These are phyloP conservation scores for Passer domesticus DNA, from an alignment of 2,113 vertebrate species.

Conservation along the genomic window DNA sequence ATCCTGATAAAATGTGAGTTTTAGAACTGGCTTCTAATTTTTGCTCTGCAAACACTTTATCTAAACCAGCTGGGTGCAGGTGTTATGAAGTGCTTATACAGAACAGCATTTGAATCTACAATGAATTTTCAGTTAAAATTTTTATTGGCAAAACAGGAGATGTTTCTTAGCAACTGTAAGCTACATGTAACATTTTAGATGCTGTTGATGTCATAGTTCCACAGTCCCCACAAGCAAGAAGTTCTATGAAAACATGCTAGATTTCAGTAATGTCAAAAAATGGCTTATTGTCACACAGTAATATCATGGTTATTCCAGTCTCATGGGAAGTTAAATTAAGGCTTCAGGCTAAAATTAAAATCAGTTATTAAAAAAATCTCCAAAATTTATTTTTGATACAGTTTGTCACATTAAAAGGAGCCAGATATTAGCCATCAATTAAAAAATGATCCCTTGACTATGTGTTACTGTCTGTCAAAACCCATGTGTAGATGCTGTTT, in stretches of 20 bases:
- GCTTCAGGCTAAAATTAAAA: not conserved
- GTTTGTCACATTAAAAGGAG: not conserved
- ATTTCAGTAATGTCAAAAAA: not conserved
- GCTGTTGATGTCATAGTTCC: not conserved
- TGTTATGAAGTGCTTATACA: not conserved
- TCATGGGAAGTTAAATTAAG: not conserved
- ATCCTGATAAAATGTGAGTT: not conserved
- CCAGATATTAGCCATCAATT: not conserved
- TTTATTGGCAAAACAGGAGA: not conserved
- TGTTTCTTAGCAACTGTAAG: conserved; percentile 23
- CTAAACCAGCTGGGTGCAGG: not conserved
- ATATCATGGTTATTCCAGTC: not conserved
- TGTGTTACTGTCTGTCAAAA: conserved; percentile 30
- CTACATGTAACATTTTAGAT: not conserved
- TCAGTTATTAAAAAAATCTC: not conserved
- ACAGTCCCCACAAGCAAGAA: not conserved
- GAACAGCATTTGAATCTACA: not conserved
- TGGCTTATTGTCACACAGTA: not conserved
- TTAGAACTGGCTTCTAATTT: not conserved
- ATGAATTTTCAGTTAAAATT: not conserved
- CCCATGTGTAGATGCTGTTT: not conserved
- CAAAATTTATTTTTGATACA: not conserved
- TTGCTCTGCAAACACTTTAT: not conserved
- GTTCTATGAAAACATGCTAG: not conserved
- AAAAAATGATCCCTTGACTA: not conserved